phyloP scores from a whole-genome alignment of 2,113 vertebrate species.

The Chauna torquata region DNA sequence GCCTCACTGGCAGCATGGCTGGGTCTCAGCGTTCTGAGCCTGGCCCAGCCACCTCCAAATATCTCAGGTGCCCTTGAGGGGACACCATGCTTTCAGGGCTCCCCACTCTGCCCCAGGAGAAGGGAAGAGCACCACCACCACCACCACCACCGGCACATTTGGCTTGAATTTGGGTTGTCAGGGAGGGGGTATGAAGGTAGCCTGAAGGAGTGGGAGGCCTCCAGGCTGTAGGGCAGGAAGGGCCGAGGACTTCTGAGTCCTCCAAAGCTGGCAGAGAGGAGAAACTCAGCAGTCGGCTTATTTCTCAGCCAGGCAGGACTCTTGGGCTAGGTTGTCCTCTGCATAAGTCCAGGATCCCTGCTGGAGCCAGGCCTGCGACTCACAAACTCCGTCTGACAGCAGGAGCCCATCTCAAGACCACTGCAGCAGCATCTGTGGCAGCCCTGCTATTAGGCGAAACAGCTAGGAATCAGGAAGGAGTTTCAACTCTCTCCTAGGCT shows the following conservation, averaged over 20 bases:
- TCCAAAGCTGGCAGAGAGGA: neutral
- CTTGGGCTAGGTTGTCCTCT: neutral
- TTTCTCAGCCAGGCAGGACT: neutral
- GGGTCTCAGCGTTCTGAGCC: neutral
- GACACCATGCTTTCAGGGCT: neutral
- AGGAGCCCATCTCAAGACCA: neutral
- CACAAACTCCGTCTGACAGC: rapidly evolving
- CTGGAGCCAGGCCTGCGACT: neutral
- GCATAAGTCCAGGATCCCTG: neutral
- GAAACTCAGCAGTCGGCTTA: neutral
- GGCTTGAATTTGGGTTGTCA: neutral
- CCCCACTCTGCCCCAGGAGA: neutral
- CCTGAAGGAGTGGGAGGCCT: neutral
- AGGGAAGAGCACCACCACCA: no score
- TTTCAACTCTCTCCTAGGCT: neutral
- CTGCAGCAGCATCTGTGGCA: neutral
- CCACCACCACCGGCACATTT: no score
- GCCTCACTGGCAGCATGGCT: rapidly evolving
- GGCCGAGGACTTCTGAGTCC: neutral
- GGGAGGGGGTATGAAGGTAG: neutral
- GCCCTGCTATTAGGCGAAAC: neutral
- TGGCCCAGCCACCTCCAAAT: neutral
- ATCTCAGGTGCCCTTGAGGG: neutral
- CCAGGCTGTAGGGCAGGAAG: neutral
- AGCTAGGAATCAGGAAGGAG: neutral